Evolutionary conservation across 2,113 vertebrate species (phyloP).

Genomic region (Gymnobelideus leadbeateri): DNA sequence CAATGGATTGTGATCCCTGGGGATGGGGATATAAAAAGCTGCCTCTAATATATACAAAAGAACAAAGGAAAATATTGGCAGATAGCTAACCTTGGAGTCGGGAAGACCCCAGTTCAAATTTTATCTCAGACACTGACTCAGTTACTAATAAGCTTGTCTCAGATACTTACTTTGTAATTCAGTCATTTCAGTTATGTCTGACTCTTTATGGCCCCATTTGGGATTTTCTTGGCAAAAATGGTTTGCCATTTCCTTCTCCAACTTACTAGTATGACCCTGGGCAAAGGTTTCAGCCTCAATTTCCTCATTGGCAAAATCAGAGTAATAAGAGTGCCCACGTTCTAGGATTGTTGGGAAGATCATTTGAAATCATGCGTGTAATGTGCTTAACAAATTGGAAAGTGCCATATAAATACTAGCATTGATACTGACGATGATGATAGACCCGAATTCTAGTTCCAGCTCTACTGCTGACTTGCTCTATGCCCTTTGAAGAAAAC

Average conservation of each 20-base stretch:
- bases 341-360: background rate
- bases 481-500: background rate
- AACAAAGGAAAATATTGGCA: background rate
- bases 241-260: background rate
- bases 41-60: background rate
- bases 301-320: background rate
- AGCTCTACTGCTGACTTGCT: background rate
- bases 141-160: background rate
- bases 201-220: background rate
- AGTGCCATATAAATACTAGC: background rate
- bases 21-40: background rate
- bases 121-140: background rate
- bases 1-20: background rate
- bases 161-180: background rate
- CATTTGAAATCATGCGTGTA: background rate
- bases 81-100: background rate
- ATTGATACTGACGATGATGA: background rate
- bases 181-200: background rate
- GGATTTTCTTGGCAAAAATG: background rate
- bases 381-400: background rate
- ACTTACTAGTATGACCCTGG: background rate
- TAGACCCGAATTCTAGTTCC: background rate
- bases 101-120: background rate
- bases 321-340: background rate
- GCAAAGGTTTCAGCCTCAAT: background rate